These are phyloP conservation scores for Carassius gibelio DNA, from an alignment of 2,113 vertebrate genomes.

Conservation along the genomic window DNA sequence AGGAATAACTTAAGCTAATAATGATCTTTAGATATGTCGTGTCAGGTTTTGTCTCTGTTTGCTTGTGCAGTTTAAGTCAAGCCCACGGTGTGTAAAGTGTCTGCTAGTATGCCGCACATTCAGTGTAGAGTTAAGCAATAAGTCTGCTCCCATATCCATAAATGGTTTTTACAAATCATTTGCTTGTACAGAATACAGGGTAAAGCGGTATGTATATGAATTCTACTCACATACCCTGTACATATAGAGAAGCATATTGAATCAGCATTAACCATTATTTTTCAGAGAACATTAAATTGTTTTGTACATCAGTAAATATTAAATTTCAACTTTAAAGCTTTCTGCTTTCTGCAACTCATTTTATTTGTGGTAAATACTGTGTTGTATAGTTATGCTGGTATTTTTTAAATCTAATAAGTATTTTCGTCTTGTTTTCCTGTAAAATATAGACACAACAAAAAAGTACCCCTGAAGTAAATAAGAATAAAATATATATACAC, in stretches of 20 bases:
- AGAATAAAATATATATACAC: background rate
- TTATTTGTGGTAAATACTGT: background rate
- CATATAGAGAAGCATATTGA: slow-evolving; percentile 73
- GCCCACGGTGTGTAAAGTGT: slow-evolving; percentile 49
- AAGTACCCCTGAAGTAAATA: too few relatives aligned
- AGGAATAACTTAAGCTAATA: slow-evolving; percentile 19
- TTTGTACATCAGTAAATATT: slow-evolving; percentile 79
- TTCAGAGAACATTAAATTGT: slow-evolving; percentile 75
- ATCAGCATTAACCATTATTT: slow-evolving; percentile 77
- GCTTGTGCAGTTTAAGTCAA: slow-evolving; percentile 37
- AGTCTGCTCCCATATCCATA: slow-evolving; percentile 74
- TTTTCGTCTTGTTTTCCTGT: background rate
- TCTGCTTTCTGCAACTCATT: background rate
- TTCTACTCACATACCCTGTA: slow-evolving; percentile 66
- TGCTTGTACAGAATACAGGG: slow-evolving; percentile 74
- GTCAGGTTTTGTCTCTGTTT: slow-evolving; percentile 38
- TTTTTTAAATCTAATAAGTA: background rate
- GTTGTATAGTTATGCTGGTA: background rate
- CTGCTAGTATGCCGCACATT: slow-evolving; percentile 73
- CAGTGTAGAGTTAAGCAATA: slow-evolving; percentile 78
- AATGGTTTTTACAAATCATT: slow-evolving; percentile 69
- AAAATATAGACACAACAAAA: background rate
- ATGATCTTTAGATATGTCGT: slow-evolving; percentile 32
- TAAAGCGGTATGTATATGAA: slow-evolving; percentile 61
- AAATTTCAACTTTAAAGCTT: slow-evolving; percentile 65